Percentiles rank a stretch among this genome's conserved stretches.
Conservation (phyloP, 2,888 invertebrate genomes). For the Ormyrus labotus region DNA sequence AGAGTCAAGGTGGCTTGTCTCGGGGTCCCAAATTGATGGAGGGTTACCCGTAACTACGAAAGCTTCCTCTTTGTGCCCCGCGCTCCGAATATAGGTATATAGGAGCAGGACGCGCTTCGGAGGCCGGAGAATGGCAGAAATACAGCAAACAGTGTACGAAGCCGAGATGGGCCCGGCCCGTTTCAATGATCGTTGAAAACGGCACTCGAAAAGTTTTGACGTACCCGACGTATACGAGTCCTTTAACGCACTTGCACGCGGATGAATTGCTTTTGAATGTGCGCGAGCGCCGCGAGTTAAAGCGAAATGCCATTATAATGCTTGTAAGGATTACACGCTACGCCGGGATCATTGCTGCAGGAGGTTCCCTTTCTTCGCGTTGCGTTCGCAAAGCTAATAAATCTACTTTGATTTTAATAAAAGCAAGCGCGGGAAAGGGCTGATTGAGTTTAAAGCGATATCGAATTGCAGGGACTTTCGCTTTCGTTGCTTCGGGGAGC, state of each 20-base stretch:
- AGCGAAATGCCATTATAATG: constrained; percentile 49
- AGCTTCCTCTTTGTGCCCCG: constrained; percentile 16
- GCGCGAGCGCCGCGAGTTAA: constrained; percentile 12
- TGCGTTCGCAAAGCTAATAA: constrained; percentile 29
- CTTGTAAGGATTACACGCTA: constrained; percentile 41
- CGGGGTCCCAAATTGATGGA: constrained; percentile 43
- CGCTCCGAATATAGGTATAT: no score
- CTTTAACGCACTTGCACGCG: constrained; percentile 38
- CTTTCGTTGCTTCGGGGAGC: not conserved
- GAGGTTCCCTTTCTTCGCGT: constrained; percentile 1
- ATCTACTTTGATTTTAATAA: constrained; percentile 13
- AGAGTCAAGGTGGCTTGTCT: constrained; percentile 48
- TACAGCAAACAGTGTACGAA: constrained; percentile 11
- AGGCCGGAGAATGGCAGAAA: constrained; percentile 4
- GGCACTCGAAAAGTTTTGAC: constrained; percentile 46
- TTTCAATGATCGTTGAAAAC: constrained; percentile 43
- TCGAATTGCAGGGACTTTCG: constrained; percentile 18
- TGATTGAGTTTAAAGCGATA: constrained; percentile 13
- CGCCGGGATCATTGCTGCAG: not conserved
- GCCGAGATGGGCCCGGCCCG: not conserved
- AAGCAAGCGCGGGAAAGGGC: not conserved
- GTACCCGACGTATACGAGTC: constrained; percentile 20
- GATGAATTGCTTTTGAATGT: constrained; percentile 41
- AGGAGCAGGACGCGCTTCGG: not conserved
- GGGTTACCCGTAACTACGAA: constrained; percentile 33